Conservation (phyloP, 1,140 invertebrate species). For the Drosophila watanabei region DNA sequence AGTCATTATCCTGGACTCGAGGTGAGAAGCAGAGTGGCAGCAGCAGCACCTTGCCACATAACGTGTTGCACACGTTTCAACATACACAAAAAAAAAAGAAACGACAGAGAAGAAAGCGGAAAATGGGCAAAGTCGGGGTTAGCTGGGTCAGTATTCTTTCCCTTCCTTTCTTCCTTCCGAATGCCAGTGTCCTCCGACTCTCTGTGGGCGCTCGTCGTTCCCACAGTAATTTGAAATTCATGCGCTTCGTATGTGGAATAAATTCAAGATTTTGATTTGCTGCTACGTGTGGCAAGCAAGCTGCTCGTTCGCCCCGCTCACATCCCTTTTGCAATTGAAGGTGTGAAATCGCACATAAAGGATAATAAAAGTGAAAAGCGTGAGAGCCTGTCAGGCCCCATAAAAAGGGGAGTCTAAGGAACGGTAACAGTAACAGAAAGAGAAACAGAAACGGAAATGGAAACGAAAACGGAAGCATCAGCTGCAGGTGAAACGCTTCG, state of each 20-base stretch:
- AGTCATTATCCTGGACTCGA: conserved; percentile 63
- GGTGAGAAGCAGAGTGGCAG: conserved; percentile 9
- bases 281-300: conserved; percentile 76
- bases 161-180: conserved; percentile 12
- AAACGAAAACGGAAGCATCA: conserved; percentile 18
- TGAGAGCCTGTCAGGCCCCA: conserved; percentile 33
- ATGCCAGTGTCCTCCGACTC: neutral
- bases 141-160: conserved; percentile 36
- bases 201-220: conserved; percentile 43
- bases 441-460: neutral
- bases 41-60: conserved; percentile 47
- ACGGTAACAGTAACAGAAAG: neutral
- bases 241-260: conserved; percentile 85
- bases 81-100: neutral
- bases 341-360: conserved; percentile 81
- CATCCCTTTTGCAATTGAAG: conserved; percentile 68
- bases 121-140: conserved; percentile 3
- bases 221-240: conserved; percentile 85
- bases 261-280: conserved; percentile 84
- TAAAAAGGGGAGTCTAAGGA: conserved; percentile 14
- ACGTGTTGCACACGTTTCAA: conserved; percentile 78
- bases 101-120: neutral
- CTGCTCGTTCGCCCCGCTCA: neutral
- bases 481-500: conserved; percentile 11
- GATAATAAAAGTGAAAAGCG: conserved; percentile 81